Evolutionary conservation across 2,797 vertebrate species (phyloP), one percentile per base, ranked within the genome.

Genomic region (Kryptopterus vitreolus): DNA sequence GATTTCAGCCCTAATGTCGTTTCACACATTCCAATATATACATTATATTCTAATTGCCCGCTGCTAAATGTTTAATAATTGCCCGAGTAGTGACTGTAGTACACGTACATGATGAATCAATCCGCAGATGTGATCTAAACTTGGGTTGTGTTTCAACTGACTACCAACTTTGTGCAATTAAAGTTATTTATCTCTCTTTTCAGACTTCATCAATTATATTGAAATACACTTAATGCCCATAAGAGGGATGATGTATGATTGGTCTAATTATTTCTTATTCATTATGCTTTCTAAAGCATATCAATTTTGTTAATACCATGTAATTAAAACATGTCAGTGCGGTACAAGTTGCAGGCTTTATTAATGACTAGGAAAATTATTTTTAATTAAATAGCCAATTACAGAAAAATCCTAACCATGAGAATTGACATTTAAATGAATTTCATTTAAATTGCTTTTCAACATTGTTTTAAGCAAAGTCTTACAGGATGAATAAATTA

Each of bases 221-320:
- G 93, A 93, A 93, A 93, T 94, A 94, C 93, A 94, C 93, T 94
- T 94, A 94, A 93, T 93, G 92, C 94, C 93, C 92, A 94, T 94
- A 94, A 94, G 93, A 93, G 79, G 95, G 94, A 97, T 99, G 97
- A 99, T 98, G 95, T 98, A 98, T 98, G 96, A 98, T 98, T 98
- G 96, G 96, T 95, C 96, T 98, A 98, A 99, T 99, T 98, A 98
- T 98, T 98, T 98, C 96, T 96, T 98, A 96, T 98, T 99, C 96
- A 98, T 95, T 94, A 95, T 97, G 97, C 96, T 97, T 98, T 99
- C 98, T 97, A 97, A 98, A 98, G 96, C 96, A 97, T 99, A 99
- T 99, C 97, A 99, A 99, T 99, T 99, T 98, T 99, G 96, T 99
- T 99, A 99, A 99, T 98, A 99, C 97, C 98, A 98, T 98, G 97